Conservation (phyloP, 2,888 invertebrate genomes). For the Leptothorax acervorum region DNA sequence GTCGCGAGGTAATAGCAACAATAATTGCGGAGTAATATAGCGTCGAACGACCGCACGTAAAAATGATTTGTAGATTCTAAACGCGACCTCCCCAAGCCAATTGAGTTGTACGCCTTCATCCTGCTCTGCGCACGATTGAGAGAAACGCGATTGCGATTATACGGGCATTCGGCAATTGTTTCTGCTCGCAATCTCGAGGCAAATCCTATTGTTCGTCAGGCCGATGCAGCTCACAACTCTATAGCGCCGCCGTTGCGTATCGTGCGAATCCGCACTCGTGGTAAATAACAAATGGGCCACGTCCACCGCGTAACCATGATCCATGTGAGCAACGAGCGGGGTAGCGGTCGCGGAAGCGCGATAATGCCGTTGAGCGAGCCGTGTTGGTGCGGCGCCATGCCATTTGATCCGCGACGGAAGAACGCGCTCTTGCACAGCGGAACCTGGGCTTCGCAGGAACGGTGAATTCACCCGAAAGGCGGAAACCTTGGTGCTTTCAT, state of each 20-base stretch:
- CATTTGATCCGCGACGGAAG: constrained; percentile 64
- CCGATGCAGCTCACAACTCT: constrained; percentile 8
- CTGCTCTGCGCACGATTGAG: constrained; percentile 25
- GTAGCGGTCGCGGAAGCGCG: constrained; percentile 49
- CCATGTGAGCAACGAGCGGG: constrained; percentile 67
- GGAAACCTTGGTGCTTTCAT: constrained; percentile 33
- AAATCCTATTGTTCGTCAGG: constrained; percentile 64
- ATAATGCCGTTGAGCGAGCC: constrained; percentile 68
- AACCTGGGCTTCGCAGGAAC: constrained; percentile 48
- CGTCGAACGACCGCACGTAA: constrained; percentile 32
- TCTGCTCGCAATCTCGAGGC: constrained; percentile 55
- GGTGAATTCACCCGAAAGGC: constrained; percentile 6
- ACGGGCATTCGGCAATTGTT: constrained; percentile 60
- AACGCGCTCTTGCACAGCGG: constrained; percentile 56
- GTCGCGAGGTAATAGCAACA: constrained; percentile 12
- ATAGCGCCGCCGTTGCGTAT: constrained; percentile 55
- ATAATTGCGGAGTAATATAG: constrained; percentile 31
- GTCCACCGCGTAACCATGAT: constrained; percentile 76
- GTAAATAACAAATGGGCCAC: constrained; percentile 76
- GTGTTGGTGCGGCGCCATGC: constrained; percentile 60
- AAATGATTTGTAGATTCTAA: constrained; percentile 51
- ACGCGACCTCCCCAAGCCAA: constrained; percentile 36
- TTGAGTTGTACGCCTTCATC: constrained; percentile 1
- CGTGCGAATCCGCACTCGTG: constrained; percentile 69
- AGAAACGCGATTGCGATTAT: constrained; percentile 47